Evolutionary conservation across 2,113 vertebrate genomes (phyloP).

Genomic region (Morone saxatilis): DNA sequence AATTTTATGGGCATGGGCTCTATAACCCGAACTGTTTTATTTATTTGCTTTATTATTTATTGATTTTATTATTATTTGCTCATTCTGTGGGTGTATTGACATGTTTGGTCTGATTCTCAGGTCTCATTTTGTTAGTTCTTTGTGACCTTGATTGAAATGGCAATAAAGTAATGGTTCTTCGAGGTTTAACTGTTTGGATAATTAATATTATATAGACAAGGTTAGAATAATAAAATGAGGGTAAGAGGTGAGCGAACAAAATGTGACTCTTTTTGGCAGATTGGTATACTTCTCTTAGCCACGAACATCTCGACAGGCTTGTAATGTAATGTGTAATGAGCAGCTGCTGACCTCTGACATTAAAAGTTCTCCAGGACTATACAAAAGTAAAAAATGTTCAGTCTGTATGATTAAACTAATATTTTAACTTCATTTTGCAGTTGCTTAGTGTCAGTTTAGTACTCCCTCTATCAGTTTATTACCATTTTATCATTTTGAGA

Average conservation of each 20-base stretch:
- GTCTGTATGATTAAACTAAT: not conserved
- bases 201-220: conserved; percentile 22
- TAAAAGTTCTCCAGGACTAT: not conserved
- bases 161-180: not conserved
- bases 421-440: conserved; percentile 1
- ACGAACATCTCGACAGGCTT: conserved; percentile 13
- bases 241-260: conserved; percentile 19
- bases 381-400: not conserved
- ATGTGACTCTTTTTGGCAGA: conserved; percentile 15
- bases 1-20: conserved; percentile 15
- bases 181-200: conserved; percentile 32
- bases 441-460: not conserved
- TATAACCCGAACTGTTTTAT: conserved; percentile 29
- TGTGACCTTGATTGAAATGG: conserved; percentile 4
- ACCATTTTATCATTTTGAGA: not conserved
- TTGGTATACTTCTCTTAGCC: conserved; percentile 3
- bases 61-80: conserved; percentile 39
- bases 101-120: not conserved
- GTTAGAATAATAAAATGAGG: conserved; percentile 12
- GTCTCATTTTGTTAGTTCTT: conserved; percentile 6
- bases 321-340: conserved; percentile 25
- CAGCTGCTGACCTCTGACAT: conserved; percentile 9
- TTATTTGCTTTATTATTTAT: conserved; percentile 57
- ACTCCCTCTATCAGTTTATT: not conserved
- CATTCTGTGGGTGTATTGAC: conserved; percentile 14